phyloP scores from a whole-genome alignment of 1,140 invertebrate genomes.

The Atta cephalotes region DNA sequence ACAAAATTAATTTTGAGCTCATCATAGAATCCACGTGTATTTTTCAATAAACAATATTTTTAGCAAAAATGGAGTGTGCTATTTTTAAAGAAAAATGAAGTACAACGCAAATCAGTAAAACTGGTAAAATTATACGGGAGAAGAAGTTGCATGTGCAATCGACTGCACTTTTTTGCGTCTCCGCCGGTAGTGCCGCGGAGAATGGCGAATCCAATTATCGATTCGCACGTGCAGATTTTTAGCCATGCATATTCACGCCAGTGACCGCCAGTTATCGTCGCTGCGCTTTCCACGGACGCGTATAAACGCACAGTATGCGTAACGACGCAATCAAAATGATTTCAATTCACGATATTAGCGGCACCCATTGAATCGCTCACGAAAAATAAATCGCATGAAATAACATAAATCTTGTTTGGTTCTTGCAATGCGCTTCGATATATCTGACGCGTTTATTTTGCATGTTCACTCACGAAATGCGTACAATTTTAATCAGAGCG shows the following conservation, averaged over 20 bases:
- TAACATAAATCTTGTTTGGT: slow-evolving; percentile 57
- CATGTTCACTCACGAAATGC: slow-evolving; percentile 19
- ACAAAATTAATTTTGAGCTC: neutral
- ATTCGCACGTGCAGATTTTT: slow-evolving; percentile 68
- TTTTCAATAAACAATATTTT: neutral
- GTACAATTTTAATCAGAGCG: slow-evolving; percentile 28
- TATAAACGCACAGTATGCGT: slow-evolving; percentile 58
- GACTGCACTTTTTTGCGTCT: slow-evolving; percentile 49
- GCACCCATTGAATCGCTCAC: slow-evolving; percentile 48
- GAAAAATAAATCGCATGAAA: slow-evolving; percentile 66
- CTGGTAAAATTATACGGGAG: slow-evolving; percentile 33
- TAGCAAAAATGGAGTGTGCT: neutral
- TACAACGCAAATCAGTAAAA: slow-evolving; percentile 25
- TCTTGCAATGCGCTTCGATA: slow-evolving; percentile 33
- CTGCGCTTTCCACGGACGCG: slow-evolving; percentile 45
- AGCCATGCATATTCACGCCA: slow-evolving; percentile 65
- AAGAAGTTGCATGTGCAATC: slow-evolving; percentile 42
- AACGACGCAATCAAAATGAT: slow-evolving; percentile 67
- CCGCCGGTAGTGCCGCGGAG: slow-evolving; percentile 43
- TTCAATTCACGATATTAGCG: slow-evolving; percentile 66
- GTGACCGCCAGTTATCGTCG: slow-evolving; percentile 63
- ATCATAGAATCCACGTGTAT: neutral
- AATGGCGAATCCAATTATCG: slow-evolving; percentile 65
- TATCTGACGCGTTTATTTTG: slow-evolving; percentile 45
- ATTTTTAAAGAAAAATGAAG: slow-evolving; percentile 23